Percentiles rank a stretch among this genome's conserved stretches.
phyloP scores from a whole-genome alignment of 2,113 vertebrate genomes.

The Phalacrocorax pelagicus region DNA sequence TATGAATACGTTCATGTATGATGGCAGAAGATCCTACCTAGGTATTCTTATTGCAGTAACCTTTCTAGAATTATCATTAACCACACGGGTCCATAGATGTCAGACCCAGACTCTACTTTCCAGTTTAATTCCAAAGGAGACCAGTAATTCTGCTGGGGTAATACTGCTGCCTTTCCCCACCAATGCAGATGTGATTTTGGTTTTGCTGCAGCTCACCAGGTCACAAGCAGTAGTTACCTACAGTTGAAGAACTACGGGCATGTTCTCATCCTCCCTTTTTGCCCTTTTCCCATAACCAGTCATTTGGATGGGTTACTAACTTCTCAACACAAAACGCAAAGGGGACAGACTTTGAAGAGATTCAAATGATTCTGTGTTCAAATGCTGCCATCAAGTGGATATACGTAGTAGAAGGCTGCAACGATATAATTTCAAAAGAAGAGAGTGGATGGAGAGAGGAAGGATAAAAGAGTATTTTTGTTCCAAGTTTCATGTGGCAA shows the following conservation, averaged over 20 bases:
- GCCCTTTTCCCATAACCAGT: not conserved
- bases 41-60: not conserved
- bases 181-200: not conserved
- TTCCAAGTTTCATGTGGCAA: not conserved
- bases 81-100: not conserved
- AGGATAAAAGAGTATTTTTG: not conserved
- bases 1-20: not conserved
- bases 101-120: not conserved
- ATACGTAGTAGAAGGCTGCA: not conserved
- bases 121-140: not conserved
- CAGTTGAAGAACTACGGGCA: rapidly evolving
- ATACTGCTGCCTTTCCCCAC: not conserved
- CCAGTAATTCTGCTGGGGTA: not conserved
- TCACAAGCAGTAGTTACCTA: not conserved
- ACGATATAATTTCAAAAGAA: not conserved
- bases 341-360: not conserved
- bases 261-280: not conserved
- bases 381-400: constrained; percentile 66
- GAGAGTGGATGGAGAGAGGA: not conserved
- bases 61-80: not conserved
- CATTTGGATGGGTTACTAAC: not conserved
- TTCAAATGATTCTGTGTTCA: not conserved
- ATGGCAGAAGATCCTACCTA: not conserved
- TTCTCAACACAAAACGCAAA: rapidly evolving
- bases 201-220: not conserved